A percentile compares a stretch with the other conserved stretches of the same genome.
Conservation (phyloP, 2,888 invertebrate genomes). For the Tyria jacobaeae region DNA sequence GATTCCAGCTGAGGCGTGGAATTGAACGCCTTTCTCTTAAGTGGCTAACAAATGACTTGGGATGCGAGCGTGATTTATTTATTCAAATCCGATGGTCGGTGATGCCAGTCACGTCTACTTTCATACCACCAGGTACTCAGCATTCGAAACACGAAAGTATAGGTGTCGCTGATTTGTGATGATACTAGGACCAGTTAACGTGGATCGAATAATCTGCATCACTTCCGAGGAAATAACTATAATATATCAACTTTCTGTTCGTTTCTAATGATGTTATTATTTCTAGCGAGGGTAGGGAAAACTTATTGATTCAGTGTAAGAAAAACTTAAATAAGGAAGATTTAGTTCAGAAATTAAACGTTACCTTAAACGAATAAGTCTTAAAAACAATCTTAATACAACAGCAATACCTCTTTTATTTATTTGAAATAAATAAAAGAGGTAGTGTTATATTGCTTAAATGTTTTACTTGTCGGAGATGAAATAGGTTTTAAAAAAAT, state of each 20-base stretch:
- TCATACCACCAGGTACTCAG: slow-evolving; percentile 13
- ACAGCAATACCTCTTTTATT: background rate
- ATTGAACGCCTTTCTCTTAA: slow-evolving; percentile 79
- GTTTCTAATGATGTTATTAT: slow-evolving; percentile 20
- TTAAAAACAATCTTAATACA: background rate
- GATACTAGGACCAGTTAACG: slow-evolving; percentile 57
- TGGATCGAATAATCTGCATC: slow-evolving; percentile 46
- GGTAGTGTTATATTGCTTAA: too few species aligned
- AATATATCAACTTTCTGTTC: slow-evolving; percentile 28
- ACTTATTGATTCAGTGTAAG: background rate
- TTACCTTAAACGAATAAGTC: background rate
- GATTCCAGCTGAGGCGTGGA: slow-evolving; percentile 72
- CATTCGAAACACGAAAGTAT: slow-evolving; percentile 61
- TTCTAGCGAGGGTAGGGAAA: background rate
- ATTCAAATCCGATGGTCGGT: slow-evolving; percentile 75
- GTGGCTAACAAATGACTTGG: slow-evolving; percentile 76
- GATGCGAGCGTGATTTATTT: slow-evolving; percentile 76
- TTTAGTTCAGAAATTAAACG: background rate
- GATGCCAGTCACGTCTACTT: slow-evolving; percentile 74
- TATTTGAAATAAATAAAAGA: too few species aligned
- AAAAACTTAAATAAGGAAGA: background rate
- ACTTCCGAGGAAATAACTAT: slow-evolving; percentile 29
- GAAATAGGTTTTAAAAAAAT: too few species aligned
- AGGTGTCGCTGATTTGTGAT: slow-evolving; percentile 70
- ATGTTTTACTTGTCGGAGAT: too few species aligned